These are phyloP conservation scores for Muscidifurax raptorellus DNA, from an alignment of 1,140 invertebrate genomes.

Conservation along the genomic window DNA sequence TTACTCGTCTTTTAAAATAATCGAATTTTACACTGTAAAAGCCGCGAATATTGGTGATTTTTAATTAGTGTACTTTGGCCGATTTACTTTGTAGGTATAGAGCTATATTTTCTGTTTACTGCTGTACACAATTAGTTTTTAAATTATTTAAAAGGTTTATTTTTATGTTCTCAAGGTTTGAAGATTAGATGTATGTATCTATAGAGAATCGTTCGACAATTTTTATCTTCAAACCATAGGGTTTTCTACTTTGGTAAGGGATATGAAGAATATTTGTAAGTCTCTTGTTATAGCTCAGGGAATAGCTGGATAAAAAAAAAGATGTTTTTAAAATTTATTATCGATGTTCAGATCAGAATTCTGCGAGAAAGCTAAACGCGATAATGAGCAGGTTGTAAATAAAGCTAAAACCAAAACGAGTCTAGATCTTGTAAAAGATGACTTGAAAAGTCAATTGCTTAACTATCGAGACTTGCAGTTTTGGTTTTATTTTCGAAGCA, in stretches of 20 bases:
- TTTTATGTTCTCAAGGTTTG: conserved; percentile 37
- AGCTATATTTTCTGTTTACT: conserved; percentile 7
- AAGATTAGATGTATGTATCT: conserved; percentile 20
- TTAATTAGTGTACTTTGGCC: background rate
- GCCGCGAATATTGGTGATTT: background rate
- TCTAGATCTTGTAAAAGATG: conserved; percentile 36
- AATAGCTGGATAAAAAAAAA: conserved; percentile 51
- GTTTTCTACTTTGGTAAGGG: conserved; percentile 46
- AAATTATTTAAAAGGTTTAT: conserved; percentile 38
- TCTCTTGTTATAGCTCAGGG: conserved; percentile 51
- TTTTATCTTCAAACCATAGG: conserved; percentile 44
- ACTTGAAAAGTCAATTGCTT: conserved; percentile 44
- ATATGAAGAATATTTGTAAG: conserved; percentile 49
- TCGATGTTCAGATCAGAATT: conserved; percentile 50
- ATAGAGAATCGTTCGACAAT: conserved; percentile 31
- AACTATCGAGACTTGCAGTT: conserved; percentile 40
- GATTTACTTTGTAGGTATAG: background rate
- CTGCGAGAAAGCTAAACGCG: conserved; percentile 27
- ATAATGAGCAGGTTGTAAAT: conserved; percentile 47
- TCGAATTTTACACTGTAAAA: conserved; percentile 5
- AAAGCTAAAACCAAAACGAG: conserved; percentile 53
- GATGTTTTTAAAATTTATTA: conserved; percentile 49
- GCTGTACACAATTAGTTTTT: conserved; percentile 18
- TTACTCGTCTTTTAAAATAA: conserved; percentile 18
- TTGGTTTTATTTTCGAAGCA: conserved; percentile 53